A percentile compares a stretch with the other conserved stretches of the same genome.
phyloP scores from a whole-genome alignment of 2,113 vertebrate genomes.

The Nerophis lumbriciformis region DNA sequence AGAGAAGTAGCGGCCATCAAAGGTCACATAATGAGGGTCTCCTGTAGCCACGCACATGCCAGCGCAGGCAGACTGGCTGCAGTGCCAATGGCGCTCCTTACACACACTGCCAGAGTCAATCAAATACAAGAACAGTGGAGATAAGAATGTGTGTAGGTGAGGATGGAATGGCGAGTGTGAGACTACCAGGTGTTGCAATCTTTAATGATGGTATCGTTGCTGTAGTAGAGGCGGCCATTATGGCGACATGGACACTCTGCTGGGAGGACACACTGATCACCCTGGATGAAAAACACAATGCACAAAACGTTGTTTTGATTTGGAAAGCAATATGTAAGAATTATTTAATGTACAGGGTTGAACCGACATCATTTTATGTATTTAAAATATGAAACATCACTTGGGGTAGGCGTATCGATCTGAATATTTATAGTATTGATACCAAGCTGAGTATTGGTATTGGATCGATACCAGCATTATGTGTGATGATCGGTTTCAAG shows the following conservation, averaged over 20 bases:
- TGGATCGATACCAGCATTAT: no score
- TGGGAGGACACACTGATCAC: conserved; percentile 73
- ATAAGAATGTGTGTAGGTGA: not conserved
- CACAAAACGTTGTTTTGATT: not conserved
- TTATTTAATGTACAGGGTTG: not conserved
- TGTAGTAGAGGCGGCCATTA: conserved; percentile 74
- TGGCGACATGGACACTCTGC: conserved; percentile 85
- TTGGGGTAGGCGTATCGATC: no score
- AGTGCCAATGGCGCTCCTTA: conserved; percentile 76
- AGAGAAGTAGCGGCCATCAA: conserved; percentile 81
- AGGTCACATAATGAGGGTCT: conserved; percentile 88
- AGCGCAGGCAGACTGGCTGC: conserved; percentile 63
- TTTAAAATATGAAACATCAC: no score
- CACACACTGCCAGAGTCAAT: conserved; percentile 69
- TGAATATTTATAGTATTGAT: no score
- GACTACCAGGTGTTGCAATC: conserved; percentile 87
- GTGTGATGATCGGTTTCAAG: no score
- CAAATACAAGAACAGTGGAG: not conserved
- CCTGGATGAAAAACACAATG: conserved; percentile 57
- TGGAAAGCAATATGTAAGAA: not conserved
- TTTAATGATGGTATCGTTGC: conserved; percentile 80
- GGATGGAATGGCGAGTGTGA: not conserved
- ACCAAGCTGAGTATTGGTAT: no score
- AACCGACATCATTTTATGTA: no score
- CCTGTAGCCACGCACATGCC: conserved; percentile 84